phyloP scores from a whole-genome alignment of 2,888 invertebrate genomes.

The Philereme vetulata region DNA sequence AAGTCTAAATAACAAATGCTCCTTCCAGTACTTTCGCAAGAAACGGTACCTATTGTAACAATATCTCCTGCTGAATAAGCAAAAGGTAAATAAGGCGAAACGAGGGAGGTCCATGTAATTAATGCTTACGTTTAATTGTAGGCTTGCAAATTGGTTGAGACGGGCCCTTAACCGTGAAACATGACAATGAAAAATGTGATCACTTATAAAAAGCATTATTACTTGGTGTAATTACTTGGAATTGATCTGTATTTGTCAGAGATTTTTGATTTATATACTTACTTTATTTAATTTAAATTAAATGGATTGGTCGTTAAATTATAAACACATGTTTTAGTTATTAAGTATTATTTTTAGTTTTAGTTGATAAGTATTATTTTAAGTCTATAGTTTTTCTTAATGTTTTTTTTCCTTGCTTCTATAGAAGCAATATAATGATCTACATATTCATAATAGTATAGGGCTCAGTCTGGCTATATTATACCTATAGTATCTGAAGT shows the following conservation, averaged over 20 bases:
- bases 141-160: slow-evolving; percentile 64
- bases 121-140: slow-evolving; percentile 82
- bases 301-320: too few relatives aligned
- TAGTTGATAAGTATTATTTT: too few relatives aligned
- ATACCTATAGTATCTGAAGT: too few relatives aligned
- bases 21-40: slow-evolving; percentile 46
- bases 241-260: slow-evolving; percentile 29
- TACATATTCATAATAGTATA: too few relatives aligned
- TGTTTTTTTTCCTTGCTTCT: too few relatives aligned
- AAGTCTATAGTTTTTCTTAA: too few relatives aligned
- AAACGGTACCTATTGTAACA: slow-evolving; percentile 29
- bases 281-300: too few relatives aligned
- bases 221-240: slow-evolving; percentile 34
- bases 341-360: too few relatives aligned
- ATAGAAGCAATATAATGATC: too few relatives aligned
- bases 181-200: slow-evolving; percentile 57
- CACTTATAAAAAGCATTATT: slow-evolving; percentile 5
- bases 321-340: too few relatives aligned
- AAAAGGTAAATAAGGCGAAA: slow-evolving; percentile 76
- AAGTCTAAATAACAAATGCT: slow-evolving; percentile 17
- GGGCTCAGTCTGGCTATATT: too few relatives aligned
- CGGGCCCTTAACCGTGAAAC: slow-evolving; percentile 58
- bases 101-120: slow-evolving; percentile 72
- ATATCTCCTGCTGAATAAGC: slow-evolving; percentile 75
- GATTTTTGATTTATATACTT: slow-evolving; percentile 4